Conservation (phyloP, 2,113 vertebrate genomes). For the Megaceryle maxima region DNA sequence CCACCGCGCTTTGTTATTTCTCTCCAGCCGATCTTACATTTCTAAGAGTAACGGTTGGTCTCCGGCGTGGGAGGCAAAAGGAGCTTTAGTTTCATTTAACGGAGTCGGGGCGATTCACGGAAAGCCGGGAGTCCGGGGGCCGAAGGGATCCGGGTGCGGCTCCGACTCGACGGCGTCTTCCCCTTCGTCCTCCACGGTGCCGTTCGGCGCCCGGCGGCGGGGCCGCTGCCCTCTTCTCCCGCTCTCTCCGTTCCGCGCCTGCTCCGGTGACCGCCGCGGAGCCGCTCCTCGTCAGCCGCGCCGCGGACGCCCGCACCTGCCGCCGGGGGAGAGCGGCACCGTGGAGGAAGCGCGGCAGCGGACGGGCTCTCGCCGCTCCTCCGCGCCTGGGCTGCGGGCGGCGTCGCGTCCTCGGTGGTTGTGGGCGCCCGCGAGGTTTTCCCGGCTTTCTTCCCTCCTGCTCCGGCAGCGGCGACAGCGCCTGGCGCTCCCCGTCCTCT, state of each 20-base stretch:
- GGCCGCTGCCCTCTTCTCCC: not conserved
- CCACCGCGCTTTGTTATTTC: not conserved
- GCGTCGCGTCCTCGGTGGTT: not conserved
- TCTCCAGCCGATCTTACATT: accelerated
- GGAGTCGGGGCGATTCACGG: not conserved
- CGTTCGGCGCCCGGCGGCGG: no score
- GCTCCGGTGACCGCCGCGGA: not conserved
- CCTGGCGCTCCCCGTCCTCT: not conserved
- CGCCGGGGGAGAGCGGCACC: not conserved
- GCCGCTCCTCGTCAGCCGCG: not conserved
- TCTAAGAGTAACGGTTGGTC: not conserved
- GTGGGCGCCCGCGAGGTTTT: not conserved
- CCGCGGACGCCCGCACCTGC: not conserved
- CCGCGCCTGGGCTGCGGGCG: not conserved
- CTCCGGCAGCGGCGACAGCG: not conserved
- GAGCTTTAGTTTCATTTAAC: accelerated
- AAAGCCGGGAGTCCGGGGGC: not conserved
- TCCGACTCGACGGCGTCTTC: not conserved
- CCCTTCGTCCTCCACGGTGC: not conserved
- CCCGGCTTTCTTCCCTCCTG: no score
- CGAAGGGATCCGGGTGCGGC: not conserved
- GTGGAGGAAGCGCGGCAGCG: not conserved
- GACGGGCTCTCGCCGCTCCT: not conserved
- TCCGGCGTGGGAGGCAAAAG: not conserved
- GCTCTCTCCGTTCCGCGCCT: no score